Conservation (phyloP, 2,797 vertebrate species). For the Pteropus rufus region DNA sequence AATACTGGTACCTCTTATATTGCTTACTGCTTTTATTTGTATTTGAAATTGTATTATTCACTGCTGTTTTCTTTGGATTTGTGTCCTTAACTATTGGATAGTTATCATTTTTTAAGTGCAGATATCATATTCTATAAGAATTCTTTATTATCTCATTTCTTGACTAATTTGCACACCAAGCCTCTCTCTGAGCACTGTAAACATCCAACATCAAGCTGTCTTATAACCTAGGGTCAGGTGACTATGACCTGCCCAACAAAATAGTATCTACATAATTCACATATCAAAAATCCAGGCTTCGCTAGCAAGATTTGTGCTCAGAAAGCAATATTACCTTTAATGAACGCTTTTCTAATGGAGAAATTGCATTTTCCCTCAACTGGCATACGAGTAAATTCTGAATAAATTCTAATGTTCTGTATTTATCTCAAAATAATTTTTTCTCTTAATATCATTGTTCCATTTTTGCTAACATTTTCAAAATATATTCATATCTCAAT, state of each 20-base stretch:
- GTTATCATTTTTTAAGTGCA: background rate
- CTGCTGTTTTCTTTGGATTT: background rate
- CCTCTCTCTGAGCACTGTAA: background rate
- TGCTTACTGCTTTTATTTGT: background rate
- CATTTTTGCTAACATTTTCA: background rate
- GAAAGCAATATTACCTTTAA: slow-evolving; percentile 35
- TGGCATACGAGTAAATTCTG: background rate
- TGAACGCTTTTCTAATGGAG: background rate
- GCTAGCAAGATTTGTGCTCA: slow-evolving; percentile 36
- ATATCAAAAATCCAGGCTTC: slow-evolving; percentile 17
- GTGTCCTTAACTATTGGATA: background rate
- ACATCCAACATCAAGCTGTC: background rate
- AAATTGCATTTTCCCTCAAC: background rate
- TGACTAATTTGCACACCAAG: background rate
- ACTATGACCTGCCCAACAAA: slow-evolving; percentile 24
- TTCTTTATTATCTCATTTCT: background rate
- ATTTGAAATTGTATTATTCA: background rate
- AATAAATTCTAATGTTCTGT: background rate
- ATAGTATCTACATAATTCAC: slow-evolving; percentile 15
- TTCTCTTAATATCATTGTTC: background rate
- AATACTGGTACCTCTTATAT: slow-evolving; percentile 45
- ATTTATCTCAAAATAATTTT: background rate
- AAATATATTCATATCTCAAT: background rate
- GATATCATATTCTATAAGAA: background rate
- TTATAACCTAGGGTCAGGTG: background rate